phyloP scores from a whole-genome alignment of 1,140 invertebrate species.

The Neotoxoptera formosana region DNA sequence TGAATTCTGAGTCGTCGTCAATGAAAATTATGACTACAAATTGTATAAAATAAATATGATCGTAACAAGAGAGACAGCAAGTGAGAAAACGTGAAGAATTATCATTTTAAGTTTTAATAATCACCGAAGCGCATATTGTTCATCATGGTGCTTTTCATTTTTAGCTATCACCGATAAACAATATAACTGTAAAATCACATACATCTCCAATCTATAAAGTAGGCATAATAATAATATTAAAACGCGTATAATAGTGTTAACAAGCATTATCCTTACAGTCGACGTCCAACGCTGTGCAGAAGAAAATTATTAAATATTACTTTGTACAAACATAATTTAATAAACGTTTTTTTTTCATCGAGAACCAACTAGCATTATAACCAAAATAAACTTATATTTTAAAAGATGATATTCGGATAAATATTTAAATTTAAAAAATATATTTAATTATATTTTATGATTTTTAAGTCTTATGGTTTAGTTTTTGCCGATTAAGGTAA shows the following conservation, averaged over 20 bases:
- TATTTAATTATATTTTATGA: not conserved
- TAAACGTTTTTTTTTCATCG: not conserved
- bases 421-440: slow-evolving; percentile 21
- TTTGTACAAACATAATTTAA: not conserved
- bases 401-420: not conserved
- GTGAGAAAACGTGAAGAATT: not conserved
- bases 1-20: not conserved
- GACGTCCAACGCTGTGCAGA: not conserved
- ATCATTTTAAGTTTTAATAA: not conserved
- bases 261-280: not conserved
- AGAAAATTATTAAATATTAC: not conserved
- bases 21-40: not conserved
- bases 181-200: not conserved
- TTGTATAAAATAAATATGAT: not conserved
- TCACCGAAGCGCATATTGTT: not conserved
- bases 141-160: not conserved
- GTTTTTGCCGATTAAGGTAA: not conserved
- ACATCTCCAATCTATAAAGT: not conserved
- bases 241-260: not conserved
- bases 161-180: not conserved
- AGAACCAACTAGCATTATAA: not conserved
- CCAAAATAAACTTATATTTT: not conserved
- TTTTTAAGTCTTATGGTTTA: not conserved
- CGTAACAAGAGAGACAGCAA: not conserved
- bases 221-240: not conserved